phyloP scores from a whole-genome alignment of 2,888 invertebrate genomes.

The Thyatira batis region DNA sequence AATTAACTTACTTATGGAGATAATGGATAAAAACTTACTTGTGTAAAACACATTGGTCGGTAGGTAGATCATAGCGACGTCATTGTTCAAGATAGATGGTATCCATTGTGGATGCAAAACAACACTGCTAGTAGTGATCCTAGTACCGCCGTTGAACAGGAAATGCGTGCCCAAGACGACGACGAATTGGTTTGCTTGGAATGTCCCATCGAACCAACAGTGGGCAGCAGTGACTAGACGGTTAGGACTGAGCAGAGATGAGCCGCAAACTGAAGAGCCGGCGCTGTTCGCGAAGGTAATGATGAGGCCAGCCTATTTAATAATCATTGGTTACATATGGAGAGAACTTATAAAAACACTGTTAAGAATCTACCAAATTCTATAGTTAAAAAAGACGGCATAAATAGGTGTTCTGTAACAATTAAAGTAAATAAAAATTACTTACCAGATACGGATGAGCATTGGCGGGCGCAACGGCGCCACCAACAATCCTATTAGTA shows the following conservation, averaged over 20 bases:
- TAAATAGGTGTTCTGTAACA: no score
- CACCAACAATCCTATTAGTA: constrained; percentile 51
- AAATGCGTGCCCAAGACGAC: constrained; percentile 52
- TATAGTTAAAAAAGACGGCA: no score
- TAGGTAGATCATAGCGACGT: constrained; percentile 54
- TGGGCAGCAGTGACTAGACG: constrained; percentile 60
- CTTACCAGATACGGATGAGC: constrained; percentile 52
- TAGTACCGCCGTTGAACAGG: constrained; percentile 51
- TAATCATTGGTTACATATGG: no score
- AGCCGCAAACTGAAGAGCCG: constrained; percentile 54
- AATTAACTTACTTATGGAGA: no score
- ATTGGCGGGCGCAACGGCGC: constrained; percentile 38
- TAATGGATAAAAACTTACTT: no score
- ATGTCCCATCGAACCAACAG: constrained; percentile 54
- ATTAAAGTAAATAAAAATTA: no score
- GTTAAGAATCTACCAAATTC: no score
- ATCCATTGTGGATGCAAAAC: constrained; percentile 50
- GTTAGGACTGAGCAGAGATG: constrained; percentile 42
- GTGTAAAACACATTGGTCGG: constrained; percentile 32
- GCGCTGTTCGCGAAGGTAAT: constrained; percentile 40
- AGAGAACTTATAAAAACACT: neutral
- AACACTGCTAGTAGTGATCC: constrained; percentile 43
- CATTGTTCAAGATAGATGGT: constrained; percentile 37
- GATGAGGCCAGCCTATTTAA: constrained; percentile 51
- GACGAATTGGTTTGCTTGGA: constrained; percentile 43